Evolutionary conservation across 2,797 vertebrate species (phyloP), one percentile per base, ranked within the genome.

Genomic region (Phataginus tetradactyla): DNA sequence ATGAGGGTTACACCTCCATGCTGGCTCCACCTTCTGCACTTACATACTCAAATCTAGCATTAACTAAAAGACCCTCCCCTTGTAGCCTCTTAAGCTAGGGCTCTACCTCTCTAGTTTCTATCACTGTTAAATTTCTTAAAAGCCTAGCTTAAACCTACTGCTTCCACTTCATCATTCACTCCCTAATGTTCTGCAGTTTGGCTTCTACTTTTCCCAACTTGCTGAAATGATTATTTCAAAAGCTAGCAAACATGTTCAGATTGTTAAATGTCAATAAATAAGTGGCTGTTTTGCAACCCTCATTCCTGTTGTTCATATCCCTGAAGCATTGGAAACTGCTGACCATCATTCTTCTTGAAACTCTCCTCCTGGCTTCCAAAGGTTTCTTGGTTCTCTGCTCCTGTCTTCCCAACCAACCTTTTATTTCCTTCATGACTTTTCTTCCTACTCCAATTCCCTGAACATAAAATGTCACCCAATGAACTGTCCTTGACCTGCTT

Each of bases 391-490:
- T 79, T 85, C 61, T 86, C 61, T 86, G 13, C 57, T 53, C 34
- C 64, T 86, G 3, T 53, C 63, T 93, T 34, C 29, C 78, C 14
- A 51, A 25, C 39, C 61, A 21, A 75, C 39, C 63, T 27, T 39
- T 63, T 27, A 34, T 83, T 69, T 81, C n/a, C 29, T 75, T 72
- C 61, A 49, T 14, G 23, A 61, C 51, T 96, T 20, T 90, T 84
- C 42, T 55, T 69, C 75, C 49, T 37, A 32, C 51, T 95, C 71
- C 68, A 81, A 7, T 69, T 53, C 55, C 39, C 17, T 7, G 25
- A 81, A 85, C 42, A 95, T 75, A 72, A 89, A 84, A 63, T 63
- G 34, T 75, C 95, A 84, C 78, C 85, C 45, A 42, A 75, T 45
- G 49, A 83, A 72, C 4, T 42, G 69, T 61, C 42, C 53, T 66